These are phyloP conservation scores for Homarus americanus DNA, from an alignment of 1,140 invertebrate genomes.

Conservation along the genomic window DNA sequence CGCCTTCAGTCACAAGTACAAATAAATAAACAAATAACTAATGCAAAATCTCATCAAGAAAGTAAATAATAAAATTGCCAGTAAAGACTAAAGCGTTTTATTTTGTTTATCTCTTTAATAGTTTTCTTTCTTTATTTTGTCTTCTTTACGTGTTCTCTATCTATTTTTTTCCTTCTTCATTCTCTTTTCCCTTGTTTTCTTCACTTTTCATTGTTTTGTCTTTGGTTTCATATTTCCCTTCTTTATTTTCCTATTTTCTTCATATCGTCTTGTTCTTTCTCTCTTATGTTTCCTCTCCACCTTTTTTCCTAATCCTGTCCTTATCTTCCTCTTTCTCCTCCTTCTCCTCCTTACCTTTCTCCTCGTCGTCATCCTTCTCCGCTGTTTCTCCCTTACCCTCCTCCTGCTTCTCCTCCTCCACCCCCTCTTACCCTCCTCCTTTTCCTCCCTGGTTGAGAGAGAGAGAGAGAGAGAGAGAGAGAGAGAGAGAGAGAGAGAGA, in stretches of 20 bases:
- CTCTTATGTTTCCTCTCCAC: not conserved
- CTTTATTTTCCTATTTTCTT: not conserved
- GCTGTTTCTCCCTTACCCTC: too few species aligned
- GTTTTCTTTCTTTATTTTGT: not conserved
- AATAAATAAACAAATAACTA: too few species aligned
- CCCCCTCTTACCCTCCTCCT: not conserved
- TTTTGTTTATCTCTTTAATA: too few species aligned
- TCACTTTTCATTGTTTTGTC: too few species aligned
- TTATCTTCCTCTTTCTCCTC: not conserved
- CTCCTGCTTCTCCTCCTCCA: not conserved
- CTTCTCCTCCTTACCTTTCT: slow-evolving; percentile 7
- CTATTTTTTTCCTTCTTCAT: not conserved
- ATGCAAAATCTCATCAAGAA: too few species aligned
- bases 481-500: too few species aligned
- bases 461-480: too few species aligned
- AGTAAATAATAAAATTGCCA: too few species aligned
- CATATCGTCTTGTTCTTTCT: not conserved
- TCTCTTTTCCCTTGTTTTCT: too few species aligned
- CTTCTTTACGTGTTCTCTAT: not conserved
- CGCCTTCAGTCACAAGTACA: too few species aligned
- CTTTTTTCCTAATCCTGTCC: not conserved
- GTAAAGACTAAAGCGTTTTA: too few species aligned
- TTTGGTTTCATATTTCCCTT: not conserved
- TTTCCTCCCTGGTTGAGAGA: not conserved
- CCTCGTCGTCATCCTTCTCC: slow-evolving; percentile 9